phyloP scores from a whole-genome alignment of 1,140 invertebrate genomes.

The Drosophila seguyi region DNA sequence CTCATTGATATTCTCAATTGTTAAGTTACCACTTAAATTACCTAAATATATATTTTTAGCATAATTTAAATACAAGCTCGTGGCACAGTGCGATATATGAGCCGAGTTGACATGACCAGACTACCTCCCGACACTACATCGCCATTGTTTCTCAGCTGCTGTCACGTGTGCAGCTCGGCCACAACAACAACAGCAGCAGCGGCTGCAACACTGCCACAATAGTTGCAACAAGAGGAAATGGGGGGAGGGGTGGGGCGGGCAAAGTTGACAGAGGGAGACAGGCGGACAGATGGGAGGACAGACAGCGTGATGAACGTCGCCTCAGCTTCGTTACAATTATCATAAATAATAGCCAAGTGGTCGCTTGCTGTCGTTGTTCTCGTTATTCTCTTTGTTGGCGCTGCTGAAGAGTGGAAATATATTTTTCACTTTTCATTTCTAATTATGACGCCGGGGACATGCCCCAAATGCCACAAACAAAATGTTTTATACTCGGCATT shows the following conservation, averaged over 20 bases:
- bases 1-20: not conserved
- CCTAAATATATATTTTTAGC: not conserved
- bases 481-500: slow-evolving; percentile 37
- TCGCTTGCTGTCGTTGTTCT: slow-evolving; percentile 42
- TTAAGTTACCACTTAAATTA: too few species aligned
- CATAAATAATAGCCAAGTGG: slow-evolving; percentile 81
- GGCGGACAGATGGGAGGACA: slow-evolving; percentile 34
- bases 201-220: slow-evolving; percentile 24
- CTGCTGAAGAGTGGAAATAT: slow-evolving; percentile 66
- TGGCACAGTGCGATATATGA: slow-evolving; percentile 12
- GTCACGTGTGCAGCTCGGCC: slow-evolving; percentile 55
- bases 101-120: slow-evolving; percentile 29
- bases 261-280: slow-evolving; percentile 18
- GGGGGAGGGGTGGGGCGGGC: not conserved
- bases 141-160: slow-evolving; percentile 49
- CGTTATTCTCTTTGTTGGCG: slow-evolving; percentile 38
- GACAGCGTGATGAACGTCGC: slow-evolving; percentile 71
- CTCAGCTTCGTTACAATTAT: slow-evolving; percentile 71
- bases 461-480: slow-evolving; percentile 73
- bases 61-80: too few species aligned
- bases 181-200: slow-evolving; percentile 19
- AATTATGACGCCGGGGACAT: slow-evolving; percentile 71
- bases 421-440: slow-evolving; percentile 77
- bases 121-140: slow-evolving; percentile 16
- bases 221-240: slow-evolving; percentile 28